These are phyloP conservation scores for Anabas testudineus DNA, from an alignment of 2,797 vertebrate genomes.

Conservation along the genomic window DNA sequence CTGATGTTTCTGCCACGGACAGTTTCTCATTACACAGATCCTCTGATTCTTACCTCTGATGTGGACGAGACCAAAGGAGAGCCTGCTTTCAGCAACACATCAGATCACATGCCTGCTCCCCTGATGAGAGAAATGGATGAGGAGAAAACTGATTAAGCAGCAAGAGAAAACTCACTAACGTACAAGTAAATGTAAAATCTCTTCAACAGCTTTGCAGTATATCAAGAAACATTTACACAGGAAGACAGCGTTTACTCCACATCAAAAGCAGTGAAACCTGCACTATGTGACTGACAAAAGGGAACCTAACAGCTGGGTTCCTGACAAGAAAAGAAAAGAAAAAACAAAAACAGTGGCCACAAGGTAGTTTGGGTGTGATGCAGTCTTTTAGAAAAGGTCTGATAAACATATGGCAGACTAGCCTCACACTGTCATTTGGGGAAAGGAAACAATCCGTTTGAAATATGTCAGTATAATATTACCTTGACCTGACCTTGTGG, in stretches of 20 bases:
- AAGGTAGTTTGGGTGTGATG: not conserved
- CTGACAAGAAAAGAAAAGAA: not conserved
- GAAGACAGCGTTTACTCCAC: not conserved
- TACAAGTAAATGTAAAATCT: not conserved
- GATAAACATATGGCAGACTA: conserved; percentile 30
- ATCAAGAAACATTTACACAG: not conserved
- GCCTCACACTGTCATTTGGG: not conserved
- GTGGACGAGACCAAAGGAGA: conserved; percentile 67
- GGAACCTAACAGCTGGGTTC: conserved; percentile 46
- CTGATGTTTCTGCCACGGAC: conserved; percentile 68
- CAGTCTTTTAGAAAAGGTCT: not conserved
- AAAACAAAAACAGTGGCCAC: conserved; percentile 1
- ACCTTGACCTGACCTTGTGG: not conserved
- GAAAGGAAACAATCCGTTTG: not conserved
- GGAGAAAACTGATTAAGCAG: conserved; percentile 17
- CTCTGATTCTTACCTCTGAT: conserved; percentile 62
- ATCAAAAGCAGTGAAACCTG: not conserved
- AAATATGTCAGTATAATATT: not conserved
- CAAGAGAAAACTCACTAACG: not conserved
- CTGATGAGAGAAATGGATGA: conserved; percentile 32
- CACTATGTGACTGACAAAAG: conserved; percentile 4
- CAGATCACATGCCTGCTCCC: conserved; percentile 51
- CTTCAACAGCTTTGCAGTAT: not conserved
- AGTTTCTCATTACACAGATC: conserved; percentile 66
- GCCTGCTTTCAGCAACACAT: conserved; percentile 49